phyloP scores from a whole-genome alignment of 2,797 vertebrate genomes.

The Coluber constrictor region DNA sequence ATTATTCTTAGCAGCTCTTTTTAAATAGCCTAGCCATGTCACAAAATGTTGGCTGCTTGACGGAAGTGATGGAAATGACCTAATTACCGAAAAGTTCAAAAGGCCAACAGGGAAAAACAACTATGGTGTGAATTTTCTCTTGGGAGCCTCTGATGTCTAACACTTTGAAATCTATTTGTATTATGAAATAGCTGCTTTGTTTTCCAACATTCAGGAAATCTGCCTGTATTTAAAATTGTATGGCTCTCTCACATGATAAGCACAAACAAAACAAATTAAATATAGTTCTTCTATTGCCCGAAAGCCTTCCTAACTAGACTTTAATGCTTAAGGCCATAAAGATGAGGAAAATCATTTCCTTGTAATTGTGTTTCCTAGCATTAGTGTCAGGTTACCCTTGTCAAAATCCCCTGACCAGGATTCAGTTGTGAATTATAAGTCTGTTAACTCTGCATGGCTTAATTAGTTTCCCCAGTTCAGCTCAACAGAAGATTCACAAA shows the following conservation, averaged over 20 bases:
- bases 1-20: not conserved
- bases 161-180: not conserved
- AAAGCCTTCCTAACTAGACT: slow-evolving; percentile 15
- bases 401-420: slow-evolving; percentile 36
- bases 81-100: not conserved
- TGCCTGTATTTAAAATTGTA: not conserved
- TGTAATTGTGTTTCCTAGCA: slow-evolving; percentile 33
- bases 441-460: not conserved
- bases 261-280: slow-evolving; percentile 8
- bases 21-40: not conserved
- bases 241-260: accelerated
- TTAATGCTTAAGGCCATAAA: slow-evolving; percentile 23
- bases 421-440: slow-evolving; percentile 39
- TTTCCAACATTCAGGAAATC: not conserved
- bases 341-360: slow-evolving; percentile 27
- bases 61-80: not conserved
- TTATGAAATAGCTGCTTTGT: not conserved
- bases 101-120: not conserved
- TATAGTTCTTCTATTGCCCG: not conserved
- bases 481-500: not conserved
- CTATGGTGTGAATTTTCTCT: not conserved
- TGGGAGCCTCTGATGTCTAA: not conserved
- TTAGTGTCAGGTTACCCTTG: slow-evolving; percentile 19
- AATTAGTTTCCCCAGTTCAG: not conserved
- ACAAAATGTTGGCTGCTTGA: not conserved